Base-by-base conservation (phyloP, 2,113 vertebrate species). In the Phaetusa simplex region DNA sequence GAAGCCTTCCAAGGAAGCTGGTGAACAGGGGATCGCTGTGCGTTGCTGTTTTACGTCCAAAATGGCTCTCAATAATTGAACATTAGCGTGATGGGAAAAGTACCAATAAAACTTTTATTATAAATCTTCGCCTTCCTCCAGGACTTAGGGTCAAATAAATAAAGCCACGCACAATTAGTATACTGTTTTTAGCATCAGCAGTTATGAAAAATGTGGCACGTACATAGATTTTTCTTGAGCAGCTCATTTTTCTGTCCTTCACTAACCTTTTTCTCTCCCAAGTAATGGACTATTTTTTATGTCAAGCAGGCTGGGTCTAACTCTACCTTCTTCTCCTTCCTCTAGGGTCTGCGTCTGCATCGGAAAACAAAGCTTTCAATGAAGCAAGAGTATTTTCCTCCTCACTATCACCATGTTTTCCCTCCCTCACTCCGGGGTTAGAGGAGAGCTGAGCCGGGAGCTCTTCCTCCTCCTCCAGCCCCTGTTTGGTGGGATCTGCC, bases 171-270 rank as follows among this genome's bases (percentile, higher is more conserved):
- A 94, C 73, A 82, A 89, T 92, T 93, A 87, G 45, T 61, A 82
- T 79, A 69, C 93, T 82, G 49, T 56, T 94, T 95, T 95, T 94
- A 94, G 86, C 84, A 91, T 77, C 94, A 93, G 83, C 91, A 94
- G 58, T 93, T 91, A 87, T n/a, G 73, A 91, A 91, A 77, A 91
- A 59, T 17, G 42, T 85, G 78, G 53, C 83, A 91, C 0, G 0
- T 69, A 82, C 43, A 22, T 14, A 77, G 50, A 66, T 80, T 88
- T 91, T 87, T 80, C 74, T 89, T 72, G 73, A 79, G 84, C 42
- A 82, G 40, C 40, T 91, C 24, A 58, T 82, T 89, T 91, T 89
- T 82, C 69, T 89, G 86, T 89, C 86, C 76, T 91, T 95, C 58
- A 45, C 83, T 89, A 82, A 91, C 84, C 70, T 93, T 94, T 62